Conservation (phyloP, 2,797 vertebrate species). For the Stomatorhinus walkeri region DNA sequence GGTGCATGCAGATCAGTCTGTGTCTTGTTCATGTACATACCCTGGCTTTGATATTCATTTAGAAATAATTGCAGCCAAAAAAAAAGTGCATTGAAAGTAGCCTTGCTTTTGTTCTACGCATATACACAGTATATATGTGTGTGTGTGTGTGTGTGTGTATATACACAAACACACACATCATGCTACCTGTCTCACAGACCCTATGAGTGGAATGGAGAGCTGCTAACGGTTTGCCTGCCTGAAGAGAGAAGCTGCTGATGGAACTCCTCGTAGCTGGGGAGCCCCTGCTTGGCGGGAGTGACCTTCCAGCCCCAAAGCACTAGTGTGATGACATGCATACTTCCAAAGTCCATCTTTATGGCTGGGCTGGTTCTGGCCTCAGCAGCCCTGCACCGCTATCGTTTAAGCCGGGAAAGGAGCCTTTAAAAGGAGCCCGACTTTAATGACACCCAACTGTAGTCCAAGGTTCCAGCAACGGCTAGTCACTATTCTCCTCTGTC, state of each 20-base stretch:
- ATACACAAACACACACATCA: background rate
- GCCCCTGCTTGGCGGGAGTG: background rate
- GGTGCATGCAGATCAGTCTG: slow-evolving; percentile 1
- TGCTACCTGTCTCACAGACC: slow-evolving; percentile 13
- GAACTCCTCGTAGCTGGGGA: background rate
- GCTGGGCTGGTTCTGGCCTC: background rate
- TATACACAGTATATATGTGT: background rate
- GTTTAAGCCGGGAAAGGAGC: background rate
- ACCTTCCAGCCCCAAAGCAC: background rate
- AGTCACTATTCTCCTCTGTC: background rate
- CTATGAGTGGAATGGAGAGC: background rate
- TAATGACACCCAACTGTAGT: background rate
- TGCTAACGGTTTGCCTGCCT: background rate
- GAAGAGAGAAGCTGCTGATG: background rate
- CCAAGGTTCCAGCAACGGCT: background rate
- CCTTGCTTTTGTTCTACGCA: background rate
- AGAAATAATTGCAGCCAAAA: background rate
- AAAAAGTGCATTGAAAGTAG: background rate
- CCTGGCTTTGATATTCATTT: background rate
- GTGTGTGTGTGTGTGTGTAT: background rate
- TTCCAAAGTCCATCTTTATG: background rate
- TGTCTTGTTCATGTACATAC: background rate
- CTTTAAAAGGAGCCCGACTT: background rate
- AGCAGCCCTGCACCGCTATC: background rate
- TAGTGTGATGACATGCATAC: background rate